Conservation (phyloP, 2,113 vertebrate species). For the Hirundichthys speculiger region DNA sequence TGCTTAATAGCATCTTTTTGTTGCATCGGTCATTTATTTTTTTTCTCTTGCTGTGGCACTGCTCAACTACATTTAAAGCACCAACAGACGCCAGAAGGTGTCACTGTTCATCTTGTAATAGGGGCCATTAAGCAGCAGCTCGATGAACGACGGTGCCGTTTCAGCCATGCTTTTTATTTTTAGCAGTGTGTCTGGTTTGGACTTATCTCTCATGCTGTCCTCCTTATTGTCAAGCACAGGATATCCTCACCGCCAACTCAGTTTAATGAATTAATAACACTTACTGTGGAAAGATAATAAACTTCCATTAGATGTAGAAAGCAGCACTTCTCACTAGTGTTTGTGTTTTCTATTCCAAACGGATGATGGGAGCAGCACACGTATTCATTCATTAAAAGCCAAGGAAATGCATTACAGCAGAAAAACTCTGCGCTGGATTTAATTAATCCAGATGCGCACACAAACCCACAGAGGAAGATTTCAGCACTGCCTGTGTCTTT, state of each 20-base stretch:
- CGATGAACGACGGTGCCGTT: constrained; percentile 11
- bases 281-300: constrained; percentile 46
- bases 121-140: not conserved
- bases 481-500: constrained; percentile 14
- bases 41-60: not conserved
- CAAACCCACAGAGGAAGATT: constrained; percentile 19
- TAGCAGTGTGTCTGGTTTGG: constrained; percentile 40
- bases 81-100: constrained; percentile 52
- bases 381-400: constrained; percentile 16
- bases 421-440: constrained; percentile 12
- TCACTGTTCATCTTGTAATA: constrained; percentile 58
- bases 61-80: not conserved
- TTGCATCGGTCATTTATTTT: not conserved
- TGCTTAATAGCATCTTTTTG: not conserved
- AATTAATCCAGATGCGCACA: constrained; percentile 15
- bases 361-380: constrained; percentile 24
- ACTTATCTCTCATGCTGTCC: constrained; percentile 35
- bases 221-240: constrained; percentile 33
- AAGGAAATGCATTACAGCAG: not conserved
- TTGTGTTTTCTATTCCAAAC: constrained; percentile 17
- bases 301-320: constrained; percentile 58
- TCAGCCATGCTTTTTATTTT: constrained; percentile 6
- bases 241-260: constrained; percentile 45
- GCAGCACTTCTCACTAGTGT: constrained; percentile 19
- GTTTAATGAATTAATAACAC: constrained; percentile 53